Conservation (phyloP, 2,113 vertebrate genomes). For the Sorex araneus region DNA sequence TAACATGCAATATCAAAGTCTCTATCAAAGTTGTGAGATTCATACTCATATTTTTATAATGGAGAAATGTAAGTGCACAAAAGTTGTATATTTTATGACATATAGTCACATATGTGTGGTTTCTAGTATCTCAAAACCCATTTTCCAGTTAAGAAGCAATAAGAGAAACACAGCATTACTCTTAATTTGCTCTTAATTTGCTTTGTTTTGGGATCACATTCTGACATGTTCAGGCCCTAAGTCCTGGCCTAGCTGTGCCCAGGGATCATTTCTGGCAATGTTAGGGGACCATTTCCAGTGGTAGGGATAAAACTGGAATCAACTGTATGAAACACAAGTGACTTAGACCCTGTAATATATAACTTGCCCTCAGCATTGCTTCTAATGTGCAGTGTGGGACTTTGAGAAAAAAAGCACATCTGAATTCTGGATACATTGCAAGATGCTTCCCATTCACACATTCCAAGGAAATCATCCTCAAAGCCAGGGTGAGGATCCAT, state of each 20-base stretch:
- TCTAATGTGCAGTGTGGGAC: not conserved
- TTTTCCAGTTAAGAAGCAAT: not conserved
- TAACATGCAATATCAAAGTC: not conserved
- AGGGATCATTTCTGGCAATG: no score
- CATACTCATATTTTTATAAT: not conserved
- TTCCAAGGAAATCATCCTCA: not conserved
- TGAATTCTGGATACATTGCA: not conserved
- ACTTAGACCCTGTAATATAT: no score
- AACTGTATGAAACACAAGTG: no score
- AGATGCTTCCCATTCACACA: not conserved
- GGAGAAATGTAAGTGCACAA: not conserved
- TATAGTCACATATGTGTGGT: not conserved
- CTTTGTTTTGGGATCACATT: no score
- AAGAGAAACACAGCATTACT: not conserved
- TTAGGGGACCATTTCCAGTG: no score
- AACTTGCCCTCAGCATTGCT: not conserved
- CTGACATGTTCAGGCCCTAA: no score
- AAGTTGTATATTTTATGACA: not conserved
- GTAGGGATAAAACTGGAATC: no score
- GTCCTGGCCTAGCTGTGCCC: no score
- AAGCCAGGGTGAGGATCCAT: not conserved
- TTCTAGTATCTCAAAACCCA: slow-evolving; percentile 39
- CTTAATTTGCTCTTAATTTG: no score
- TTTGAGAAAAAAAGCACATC: not conserved
- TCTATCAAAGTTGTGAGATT: not conserved